phyloP scores from a whole-genome alignment of 2,113 vertebrate genomes.

The Dicerorhinus sumatrensis region DNA sequence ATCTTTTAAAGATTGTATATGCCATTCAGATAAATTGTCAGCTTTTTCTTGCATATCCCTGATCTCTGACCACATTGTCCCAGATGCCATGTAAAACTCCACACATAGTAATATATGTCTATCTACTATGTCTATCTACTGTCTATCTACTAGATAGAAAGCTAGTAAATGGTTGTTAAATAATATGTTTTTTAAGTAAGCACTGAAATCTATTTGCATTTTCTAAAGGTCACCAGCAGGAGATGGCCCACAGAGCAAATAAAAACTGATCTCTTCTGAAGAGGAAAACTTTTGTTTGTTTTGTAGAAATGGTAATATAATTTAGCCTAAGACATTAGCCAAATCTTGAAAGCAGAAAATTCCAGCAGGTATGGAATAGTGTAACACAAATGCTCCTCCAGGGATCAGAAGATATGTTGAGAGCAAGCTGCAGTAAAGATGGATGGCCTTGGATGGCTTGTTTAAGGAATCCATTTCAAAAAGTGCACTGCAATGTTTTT shows the following conservation, averaged over 20 bases:
- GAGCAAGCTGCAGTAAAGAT: background rate
- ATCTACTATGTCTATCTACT: too few species aligned
- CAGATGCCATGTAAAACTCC: background rate
- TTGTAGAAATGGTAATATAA: constrained; percentile 41
- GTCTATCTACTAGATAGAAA: too few species aligned
- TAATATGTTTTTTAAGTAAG: constrained; percentile 41
- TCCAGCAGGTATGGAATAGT: background rate
- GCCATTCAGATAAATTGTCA: background rate
- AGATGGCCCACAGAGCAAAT: constrained; percentile 48
- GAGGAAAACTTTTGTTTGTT: constrained; percentile 31
- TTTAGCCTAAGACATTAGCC: constrained; percentile 16
- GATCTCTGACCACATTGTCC: background rate
- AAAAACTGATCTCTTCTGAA: constrained; percentile 56
- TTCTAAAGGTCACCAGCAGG: constrained; percentile 64
- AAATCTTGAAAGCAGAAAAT: background rate
- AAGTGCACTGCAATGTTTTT: background rate
- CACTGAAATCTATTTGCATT: constrained; percentile 49
- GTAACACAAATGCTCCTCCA: background rate
- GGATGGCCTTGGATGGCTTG: background rate
- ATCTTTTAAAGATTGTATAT: background rate
- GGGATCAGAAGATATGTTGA: background rate
- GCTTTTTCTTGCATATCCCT: background rate
- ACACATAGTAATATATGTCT: too few species aligned
- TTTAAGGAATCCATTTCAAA: background rate
- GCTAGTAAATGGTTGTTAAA: constrained; percentile 5